Conservation (phyloP, 2,113 vertebrate genomes). For the Ahaetulla prasina region DNA sequence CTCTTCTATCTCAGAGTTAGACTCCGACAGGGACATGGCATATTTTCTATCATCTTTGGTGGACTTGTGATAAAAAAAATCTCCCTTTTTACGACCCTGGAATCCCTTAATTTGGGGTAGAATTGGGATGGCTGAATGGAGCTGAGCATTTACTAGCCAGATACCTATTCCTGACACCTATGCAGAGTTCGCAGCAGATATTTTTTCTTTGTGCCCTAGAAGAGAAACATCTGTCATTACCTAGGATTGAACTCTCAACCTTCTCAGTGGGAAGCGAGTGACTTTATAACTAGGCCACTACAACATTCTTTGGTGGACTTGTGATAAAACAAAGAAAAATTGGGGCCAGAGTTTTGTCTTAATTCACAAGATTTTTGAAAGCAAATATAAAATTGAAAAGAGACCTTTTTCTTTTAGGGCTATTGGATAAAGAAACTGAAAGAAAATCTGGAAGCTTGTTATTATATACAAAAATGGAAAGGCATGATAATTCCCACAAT, state of each 20-base stretch:
- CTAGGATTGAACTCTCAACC: background rate
- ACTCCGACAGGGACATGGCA: too few relatives aligned
- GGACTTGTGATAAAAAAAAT: background rate
- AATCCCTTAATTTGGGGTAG: background rate
- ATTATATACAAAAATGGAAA: background rate
- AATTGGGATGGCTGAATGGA: background rate
- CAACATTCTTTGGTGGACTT: background rate
- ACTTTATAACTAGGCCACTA: background rate
- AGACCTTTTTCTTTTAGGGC: too few relatives aligned
- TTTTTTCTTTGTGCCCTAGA: background rate
- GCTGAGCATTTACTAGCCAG: background rate
- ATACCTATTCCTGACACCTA: background rate
- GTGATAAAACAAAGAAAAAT: too few relatives aligned
- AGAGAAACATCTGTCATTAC: background rate
- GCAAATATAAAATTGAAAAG: too few relatives aligned
- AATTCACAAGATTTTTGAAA: too few relatives aligned
- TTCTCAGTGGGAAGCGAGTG: background rate
- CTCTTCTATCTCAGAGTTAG: too few relatives aligned
- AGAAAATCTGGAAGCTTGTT: background rate
- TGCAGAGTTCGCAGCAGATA: background rate
- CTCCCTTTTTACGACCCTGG: background rate
- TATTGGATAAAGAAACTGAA: background rate
- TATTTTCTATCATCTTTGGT: background rate
- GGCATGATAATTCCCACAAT: background rate
- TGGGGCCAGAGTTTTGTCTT: too few relatives aligned